These are phyloP conservation scores for Garrulus glandarius DNA, from an alignment of 2,797 vertebrate species.

Conservation along the genomic window DNA sequence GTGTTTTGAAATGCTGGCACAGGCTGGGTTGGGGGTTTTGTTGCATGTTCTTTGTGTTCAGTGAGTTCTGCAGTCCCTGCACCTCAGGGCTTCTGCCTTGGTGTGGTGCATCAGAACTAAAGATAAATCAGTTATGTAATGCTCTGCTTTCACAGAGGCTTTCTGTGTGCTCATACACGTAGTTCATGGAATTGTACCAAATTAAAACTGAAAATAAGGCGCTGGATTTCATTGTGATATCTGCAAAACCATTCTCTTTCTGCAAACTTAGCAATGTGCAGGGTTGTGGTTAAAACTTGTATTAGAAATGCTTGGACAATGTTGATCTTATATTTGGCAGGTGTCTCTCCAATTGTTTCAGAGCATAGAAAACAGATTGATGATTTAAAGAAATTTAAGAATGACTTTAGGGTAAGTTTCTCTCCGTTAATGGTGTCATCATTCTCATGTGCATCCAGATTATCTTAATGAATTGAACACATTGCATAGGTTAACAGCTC, in stretches of 20 bases:
- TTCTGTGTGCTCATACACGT: not conserved
- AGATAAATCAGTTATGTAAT: not conserved
- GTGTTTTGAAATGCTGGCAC: not conserved
- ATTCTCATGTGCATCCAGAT: not conserved
- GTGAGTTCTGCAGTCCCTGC: slow-evolving; percentile 6
- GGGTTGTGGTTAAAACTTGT: not conserved
- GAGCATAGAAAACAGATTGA: slow-evolving; percentile 99
- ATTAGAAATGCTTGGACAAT: not conserved
- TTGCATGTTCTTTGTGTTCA: not conserved
- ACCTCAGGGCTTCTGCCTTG: slow-evolving; percentile 27
- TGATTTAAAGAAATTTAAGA: slow-evolving; percentile 99
- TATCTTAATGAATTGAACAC: not conserved
- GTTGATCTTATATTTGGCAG: slow-evolving; percentile 72
- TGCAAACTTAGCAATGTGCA: not conserved
- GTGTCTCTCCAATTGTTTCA: slow-evolving; percentile 86
- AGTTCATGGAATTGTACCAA: not conserved
- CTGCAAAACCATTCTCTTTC: not conserved
- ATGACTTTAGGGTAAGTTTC: slow-evolving; percentile 95
- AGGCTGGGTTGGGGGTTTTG: not conserved
- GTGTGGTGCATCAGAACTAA: not conserved
- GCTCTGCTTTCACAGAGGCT: not conserved
- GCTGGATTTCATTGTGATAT: not conserved
- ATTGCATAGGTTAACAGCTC: not conserved
- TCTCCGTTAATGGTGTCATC: not conserved
- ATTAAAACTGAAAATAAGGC: not conserved